A percentile compares a stretch with the other conserved stretches of the same genome.
Conservation (phyloP, 1,140 invertebrate species). For the Drosophila truncata region DNA sequence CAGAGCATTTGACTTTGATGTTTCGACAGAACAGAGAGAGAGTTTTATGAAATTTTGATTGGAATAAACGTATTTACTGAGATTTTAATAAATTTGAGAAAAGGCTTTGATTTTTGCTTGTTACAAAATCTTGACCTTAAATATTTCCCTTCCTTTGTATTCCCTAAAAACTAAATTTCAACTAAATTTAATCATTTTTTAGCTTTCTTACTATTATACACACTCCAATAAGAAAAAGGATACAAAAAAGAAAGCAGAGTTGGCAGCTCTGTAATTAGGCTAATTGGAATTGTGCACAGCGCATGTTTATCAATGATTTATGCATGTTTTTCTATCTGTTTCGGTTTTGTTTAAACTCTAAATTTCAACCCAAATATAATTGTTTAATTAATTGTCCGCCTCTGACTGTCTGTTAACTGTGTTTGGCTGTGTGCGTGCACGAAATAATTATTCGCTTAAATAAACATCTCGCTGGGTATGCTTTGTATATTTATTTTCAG, state of each 20-base stretch:
- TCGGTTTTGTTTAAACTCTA: slow-evolving; percentile 24
- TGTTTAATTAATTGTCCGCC: slow-evolving; percentile 63
- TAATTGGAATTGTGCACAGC: slow-evolving; percentile 40
- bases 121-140: too few relatives aligned
- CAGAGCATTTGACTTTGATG: slow-evolving; percentile 61
- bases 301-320: slow-evolving; percentile 55
- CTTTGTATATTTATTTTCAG: slow-evolving; percentile 46
- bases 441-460: slow-evolving; percentile 73
- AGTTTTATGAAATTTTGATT: slow-evolving; percentile 68
- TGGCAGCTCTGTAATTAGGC: slow-evolving; percentile 33
- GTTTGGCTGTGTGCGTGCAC: slow-evolving; percentile 16
- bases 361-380: slow-evolving; percentile 55
- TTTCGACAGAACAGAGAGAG: slow-evolving; percentile 55
- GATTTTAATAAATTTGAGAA: slow-evolving; percentile 13
- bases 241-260: slow-evolving; percentile 4
- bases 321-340: slow-evolving; percentile 30
- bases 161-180: neutral
- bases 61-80: slow-evolving; percentile 46
- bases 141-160: neutral
- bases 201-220: slow-evolving; percentile 2
- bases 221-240: slow-evolving; percentile 4
- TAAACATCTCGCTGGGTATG: slow-evolving; percentile 59
- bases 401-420: slow-evolving; percentile 16
- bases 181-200: neutral
- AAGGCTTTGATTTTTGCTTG: neutral